phyloP scores from a whole-genome alignment of 2,113 vertebrate species.

The Colossoma macropomum region DNA sequence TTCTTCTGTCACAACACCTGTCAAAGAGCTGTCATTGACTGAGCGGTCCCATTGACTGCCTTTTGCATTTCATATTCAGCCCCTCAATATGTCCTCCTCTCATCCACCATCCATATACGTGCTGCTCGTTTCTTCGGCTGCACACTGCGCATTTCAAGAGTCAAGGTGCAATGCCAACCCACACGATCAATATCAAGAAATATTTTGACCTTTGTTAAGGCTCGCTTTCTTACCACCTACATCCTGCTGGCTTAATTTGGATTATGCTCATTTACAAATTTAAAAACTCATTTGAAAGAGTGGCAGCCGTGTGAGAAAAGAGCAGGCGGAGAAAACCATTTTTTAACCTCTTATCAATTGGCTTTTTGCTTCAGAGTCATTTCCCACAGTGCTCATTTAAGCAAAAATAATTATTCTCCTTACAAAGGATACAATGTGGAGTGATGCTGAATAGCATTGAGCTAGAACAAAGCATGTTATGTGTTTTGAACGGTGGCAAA shows the following conservation, averaged over 20 bases:
- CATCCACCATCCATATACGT: constrained; percentile 6
- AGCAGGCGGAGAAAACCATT: constrained; percentile 2
- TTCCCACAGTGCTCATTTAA: neutral
- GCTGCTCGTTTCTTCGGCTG: constrained; percentile 9
- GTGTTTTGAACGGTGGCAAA: constrained; percentile 18
- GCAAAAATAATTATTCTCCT: neutral
- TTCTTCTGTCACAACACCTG: constrained; percentile 46
- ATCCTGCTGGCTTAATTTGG: neutral
- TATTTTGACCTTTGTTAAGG: neutral
- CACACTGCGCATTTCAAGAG: constrained; percentile 4
- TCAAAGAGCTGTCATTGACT: constrained; percentile 34
- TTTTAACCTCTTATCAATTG: constrained; percentile 18
- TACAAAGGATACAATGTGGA: neutral
- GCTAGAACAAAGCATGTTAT: constrained; percentile 1
- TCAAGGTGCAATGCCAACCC: constrained; percentile 6
- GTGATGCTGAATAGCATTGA: neutral
- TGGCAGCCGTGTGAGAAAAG: neutral
- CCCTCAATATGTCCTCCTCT: constrained; percentile 34
- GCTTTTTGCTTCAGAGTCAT: constrained; percentile 5
- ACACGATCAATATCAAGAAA: constrained; percentile 29
- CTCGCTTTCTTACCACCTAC: constrained; percentile 14
- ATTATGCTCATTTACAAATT: neutral
- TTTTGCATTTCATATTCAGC: constrained; percentile 44
- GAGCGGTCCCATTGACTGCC: constrained; percentile 33
- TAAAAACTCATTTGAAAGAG: neutral